Percentiles rank a stretch among this genome's conserved stretches.
These are phyloP conservation scores for Bombylius discolor DNA, from an alignment of 2,888 invertebrate species.

Conservation along the genomic window DNA sequence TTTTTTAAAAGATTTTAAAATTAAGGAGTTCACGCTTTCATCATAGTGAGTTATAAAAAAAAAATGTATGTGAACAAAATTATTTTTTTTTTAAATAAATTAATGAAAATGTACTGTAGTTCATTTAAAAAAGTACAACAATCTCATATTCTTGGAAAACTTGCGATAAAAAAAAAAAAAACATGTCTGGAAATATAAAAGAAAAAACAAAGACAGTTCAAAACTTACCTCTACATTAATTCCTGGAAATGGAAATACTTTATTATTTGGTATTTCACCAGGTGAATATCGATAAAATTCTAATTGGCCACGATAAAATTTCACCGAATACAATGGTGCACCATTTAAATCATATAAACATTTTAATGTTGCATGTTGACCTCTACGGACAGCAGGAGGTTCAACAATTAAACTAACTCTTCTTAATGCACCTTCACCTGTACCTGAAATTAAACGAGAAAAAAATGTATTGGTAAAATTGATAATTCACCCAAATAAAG, in stretches of 20 bases:
- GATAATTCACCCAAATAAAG: neutral
- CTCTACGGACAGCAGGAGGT: slow-evolving; percentile 55
- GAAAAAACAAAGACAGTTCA: neutral
- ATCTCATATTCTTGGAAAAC: neutral
- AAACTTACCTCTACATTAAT: slow-evolving; percentile 71
- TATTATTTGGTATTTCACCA: slow-evolving; percentile 55
- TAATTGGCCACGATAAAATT: slow-evolving; percentile 72
- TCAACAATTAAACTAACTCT: slow-evolving; percentile 58
- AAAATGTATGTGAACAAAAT: neutral
- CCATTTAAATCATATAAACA: slow-evolving; percentile 68
- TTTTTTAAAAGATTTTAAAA: too few relatives aligned
- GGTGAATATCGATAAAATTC: slow-evolving; percentile 79
- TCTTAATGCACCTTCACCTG: slow-evolving; percentile 51
- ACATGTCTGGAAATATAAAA: neutral
- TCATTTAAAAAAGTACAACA: neutral
- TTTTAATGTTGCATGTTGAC: slow-evolving; percentile 52
- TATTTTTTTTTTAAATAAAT: neutral
- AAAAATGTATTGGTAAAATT: neutral
- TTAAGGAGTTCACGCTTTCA: too few relatives aligned
- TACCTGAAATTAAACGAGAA: slow-evolving; percentile 21
- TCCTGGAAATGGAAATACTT: slow-evolving; percentile 59
- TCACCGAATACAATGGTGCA: slow-evolving; percentile 65
- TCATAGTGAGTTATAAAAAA: too few relatives aligned
- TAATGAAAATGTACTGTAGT: too few relatives aligned
- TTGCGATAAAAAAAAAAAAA: too few relatives aligned